Evolutionary conservation across 2,113 vertebrate genomes (phyloP).

Genomic region (Trematocara variabile): DNA sequence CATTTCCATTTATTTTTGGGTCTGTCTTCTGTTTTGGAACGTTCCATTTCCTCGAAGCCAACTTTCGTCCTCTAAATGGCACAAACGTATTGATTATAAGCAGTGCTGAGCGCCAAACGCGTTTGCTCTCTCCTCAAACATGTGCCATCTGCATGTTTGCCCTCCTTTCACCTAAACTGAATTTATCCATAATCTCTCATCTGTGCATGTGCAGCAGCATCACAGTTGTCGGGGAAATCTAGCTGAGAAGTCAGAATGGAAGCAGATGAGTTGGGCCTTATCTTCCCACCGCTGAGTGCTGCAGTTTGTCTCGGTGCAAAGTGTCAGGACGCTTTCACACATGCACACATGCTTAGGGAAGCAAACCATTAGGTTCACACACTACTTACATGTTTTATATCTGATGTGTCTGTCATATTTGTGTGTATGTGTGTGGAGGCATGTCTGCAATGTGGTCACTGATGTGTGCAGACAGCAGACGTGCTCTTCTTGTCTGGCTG

Average conservation of each 20-base stretch:
- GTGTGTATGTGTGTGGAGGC: neutral
- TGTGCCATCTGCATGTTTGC: slow-evolving; percentile 1
- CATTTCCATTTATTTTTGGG: neutral
- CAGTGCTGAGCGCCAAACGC: neutral
- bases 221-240: slow-evolving; percentile 14
- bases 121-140: neutral
- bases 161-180: neutral
- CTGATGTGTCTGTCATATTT: neutral
- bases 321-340: slow-evolving; percentile 32
- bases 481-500: slow-evolving; percentile 27
- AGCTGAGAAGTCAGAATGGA: slow-evolving; percentile 41
- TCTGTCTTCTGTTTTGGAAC: neutral
- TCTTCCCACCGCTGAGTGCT: slow-evolving; percentile 31
- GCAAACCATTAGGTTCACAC: neutral
- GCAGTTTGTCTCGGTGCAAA: slow-evolving; percentile 38
- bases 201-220: slow-evolving; percentile 15
- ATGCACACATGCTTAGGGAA: slow-evolving; percentile 1
- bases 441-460: slow-evolving; percentile 30
- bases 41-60: neutral
- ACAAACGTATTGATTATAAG: neutral
- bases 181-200: slow-evolving; percentile 21
- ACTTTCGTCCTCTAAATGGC: neutral
- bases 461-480: slow-evolving; percentile 28
- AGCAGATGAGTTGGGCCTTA: slow-evolving; percentile 42
- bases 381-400: neutral